Percentiles rank a stretch among this genome's conserved stretches.
phyloP scores from a whole-genome alignment of 2,888 invertebrate species.

The Harpalus rufipes region DNA sequence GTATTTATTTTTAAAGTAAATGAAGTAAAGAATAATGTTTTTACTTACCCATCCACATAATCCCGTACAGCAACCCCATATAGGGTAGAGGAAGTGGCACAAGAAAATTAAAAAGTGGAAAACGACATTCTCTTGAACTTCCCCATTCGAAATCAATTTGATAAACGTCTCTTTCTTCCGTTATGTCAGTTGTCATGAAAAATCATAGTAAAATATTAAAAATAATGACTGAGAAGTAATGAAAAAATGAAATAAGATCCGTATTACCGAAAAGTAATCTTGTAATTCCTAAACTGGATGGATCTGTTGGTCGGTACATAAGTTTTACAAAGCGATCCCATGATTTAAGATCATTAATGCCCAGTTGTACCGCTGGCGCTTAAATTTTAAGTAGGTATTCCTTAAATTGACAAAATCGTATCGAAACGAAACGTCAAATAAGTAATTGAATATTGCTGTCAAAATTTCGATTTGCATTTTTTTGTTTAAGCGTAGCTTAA shows the following conservation, averaged over 20 bases:
- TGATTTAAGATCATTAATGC: constrained; percentile 72
- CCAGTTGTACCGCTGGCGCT: too few relatives aligned
- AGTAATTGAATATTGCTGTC: too few relatives aligned
- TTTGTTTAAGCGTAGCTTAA: too few relatives aligned
- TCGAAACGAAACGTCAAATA: too few relatives aligned
- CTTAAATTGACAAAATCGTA: too few relatives aligned
- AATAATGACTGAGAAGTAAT: not conserved
- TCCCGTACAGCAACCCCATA: constrained; percentile 88
- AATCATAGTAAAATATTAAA: constrained; percentile 79
- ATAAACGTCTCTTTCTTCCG: constrained; percentile 91
- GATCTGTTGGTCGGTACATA: constrained; percentile 84
- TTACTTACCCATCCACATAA: constrained; percentile 86
- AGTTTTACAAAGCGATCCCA: constrained; percentile 78
- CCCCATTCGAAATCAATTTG: constrained; percentile 88
- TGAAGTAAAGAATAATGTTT: not conserved
- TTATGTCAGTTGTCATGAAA: constrained; percentile 90
- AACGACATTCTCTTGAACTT: constrained; percentile 87
- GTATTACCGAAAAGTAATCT: constrained; percentile 89
- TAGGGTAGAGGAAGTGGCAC: constrained; percentile 83
- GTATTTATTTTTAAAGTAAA: too few relatives aligned
- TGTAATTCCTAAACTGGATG: constrained; percentile 87
- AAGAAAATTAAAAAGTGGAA: constrained; percentile 89
- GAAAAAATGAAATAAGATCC: not conserved
- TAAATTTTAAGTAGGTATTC: too few relatives aligned
- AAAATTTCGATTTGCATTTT: too few relatives aligned